Evolutionary conservation across 1,140 invertebrate species (phyloP), one percentile per base, ranked within the genome.

Genomic region (Proctacanthus coquilletti): DNA sequence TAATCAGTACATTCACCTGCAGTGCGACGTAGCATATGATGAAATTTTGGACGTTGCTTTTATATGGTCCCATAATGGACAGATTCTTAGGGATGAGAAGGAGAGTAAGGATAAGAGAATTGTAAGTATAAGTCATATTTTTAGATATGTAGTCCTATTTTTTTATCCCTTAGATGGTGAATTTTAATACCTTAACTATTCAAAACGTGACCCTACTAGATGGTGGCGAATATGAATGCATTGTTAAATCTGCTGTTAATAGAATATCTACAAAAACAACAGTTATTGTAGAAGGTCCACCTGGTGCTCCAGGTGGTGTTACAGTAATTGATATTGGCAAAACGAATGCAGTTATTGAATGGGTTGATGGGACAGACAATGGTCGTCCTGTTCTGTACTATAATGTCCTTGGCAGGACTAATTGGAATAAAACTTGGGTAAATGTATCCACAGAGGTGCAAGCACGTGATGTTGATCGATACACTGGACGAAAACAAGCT

Each of bases 311-410:
- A 8, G 80, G 82, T 42, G 83, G 81, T 23, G 63, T 86, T 6
- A 75, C 81, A 54, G 77, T 85, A 3, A 63, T 77, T 9, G 75
- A 77, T 43, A 72, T 87, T 17, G 72, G 74, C 15, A 77, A 77
- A 48, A 79, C 71, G 17, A 80, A 78, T 5, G 82, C 81, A 0
- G 75, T 71, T 2, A 63, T 97, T 23, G 71, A 78, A 45, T 95
- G 89, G 89, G 89, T 84, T 0, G 86, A 93, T 61, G 87, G 87
- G 17, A 77, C 84, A 17, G 69, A 71, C 10, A 86, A 93, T 63
- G 87, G 88, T 1, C 69, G 71, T 39, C 71, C 67, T 1, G 84
- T 92, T 39, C 63, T 60, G 2, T 67, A 70, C 39, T 95, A 94
- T 50, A 72, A 72, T 1, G 69, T 96, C 20, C 74, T 83, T 47